These are phyloP conservation scores for Sinocyclocheilus anophthalmus DNA, from an alignment of 2,113 vertebrate species.

Conservation along the genomic window DNA sequence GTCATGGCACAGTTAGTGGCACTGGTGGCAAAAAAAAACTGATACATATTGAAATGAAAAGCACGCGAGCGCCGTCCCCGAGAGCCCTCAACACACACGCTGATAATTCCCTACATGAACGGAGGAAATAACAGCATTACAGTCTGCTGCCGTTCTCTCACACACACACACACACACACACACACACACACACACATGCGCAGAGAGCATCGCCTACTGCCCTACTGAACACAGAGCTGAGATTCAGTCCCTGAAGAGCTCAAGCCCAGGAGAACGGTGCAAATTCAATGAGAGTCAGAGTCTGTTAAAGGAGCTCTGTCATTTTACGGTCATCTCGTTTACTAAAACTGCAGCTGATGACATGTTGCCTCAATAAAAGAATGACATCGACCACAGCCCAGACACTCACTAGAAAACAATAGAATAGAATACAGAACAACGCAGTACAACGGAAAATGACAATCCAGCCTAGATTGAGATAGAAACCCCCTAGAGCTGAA, in stretches of 20 bases:
- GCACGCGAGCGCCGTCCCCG: neutral
- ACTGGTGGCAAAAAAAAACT: neutral
- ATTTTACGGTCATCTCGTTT: neutral
- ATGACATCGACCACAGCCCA: neutral
- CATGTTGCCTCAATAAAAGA: too few relatives aligned
- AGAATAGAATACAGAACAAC: neutral
- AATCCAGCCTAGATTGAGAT: too few relatives aligned
- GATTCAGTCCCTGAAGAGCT: neutral
- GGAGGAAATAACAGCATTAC: neutral
- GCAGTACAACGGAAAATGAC: too few relatives aligned
- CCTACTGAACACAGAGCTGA: conserved; percentile 61
- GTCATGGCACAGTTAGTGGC: neutral
- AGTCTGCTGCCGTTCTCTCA: neutral
- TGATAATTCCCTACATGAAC: neutral
- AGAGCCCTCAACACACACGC: neutral
- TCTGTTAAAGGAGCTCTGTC: neutral
- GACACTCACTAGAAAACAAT: neutral
- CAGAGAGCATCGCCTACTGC: conserved; percentile 57
- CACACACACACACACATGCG: neutral
- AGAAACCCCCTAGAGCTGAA: too few relatives aligned
- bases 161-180: too few relatives aligned
- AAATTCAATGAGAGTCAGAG: neutral
- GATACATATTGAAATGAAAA: neutral
- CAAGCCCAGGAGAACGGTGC: neutral
- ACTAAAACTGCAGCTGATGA: neutral